These are phyloP conservation scores for Physeter macrocephalus DNA, from an alignment of 2,113 vertebrate genomes.

Conservation along the genomic window DNA sequence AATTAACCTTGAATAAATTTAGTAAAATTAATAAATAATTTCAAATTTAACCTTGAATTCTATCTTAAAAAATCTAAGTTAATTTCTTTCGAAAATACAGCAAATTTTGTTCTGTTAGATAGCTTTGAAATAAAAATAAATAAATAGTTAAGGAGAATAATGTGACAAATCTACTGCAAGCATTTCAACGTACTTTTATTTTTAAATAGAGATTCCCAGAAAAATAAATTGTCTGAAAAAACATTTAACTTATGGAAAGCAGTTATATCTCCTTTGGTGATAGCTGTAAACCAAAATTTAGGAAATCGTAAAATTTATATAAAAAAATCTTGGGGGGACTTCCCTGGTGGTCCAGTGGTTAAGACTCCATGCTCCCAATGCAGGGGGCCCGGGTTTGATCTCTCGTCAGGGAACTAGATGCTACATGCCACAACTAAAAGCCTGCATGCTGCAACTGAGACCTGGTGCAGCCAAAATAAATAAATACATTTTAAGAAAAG, in stretches of 20 bases:
- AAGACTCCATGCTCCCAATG: too few species aligned
- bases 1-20: background rate
- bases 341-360: too few species aligned
- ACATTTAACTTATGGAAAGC: background rate
- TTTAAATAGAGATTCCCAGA: background rate
- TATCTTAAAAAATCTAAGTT: background rate
- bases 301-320: background rate
- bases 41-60: background rate
- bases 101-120: background rate
- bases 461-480: too few species aligned
- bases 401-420: too few species aligned
- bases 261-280: background rate
- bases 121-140: background rate
- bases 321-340: background rate
- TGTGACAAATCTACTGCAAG: background rate
- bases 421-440: too few species aligned
- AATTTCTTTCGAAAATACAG: background rate
- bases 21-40: background rate
- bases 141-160: background rate
- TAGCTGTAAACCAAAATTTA: background rate
- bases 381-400: too few species aligned
- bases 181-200: background rate
- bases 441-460: too few species aligned
- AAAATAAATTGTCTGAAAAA: background rate
- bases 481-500: too few species aligned